These are phyloP conservation scores for Zaprionus lachaisei DNA, from an alignment of 1,140 invertebrate genomes.

Conservation along the genomic window DNA sequence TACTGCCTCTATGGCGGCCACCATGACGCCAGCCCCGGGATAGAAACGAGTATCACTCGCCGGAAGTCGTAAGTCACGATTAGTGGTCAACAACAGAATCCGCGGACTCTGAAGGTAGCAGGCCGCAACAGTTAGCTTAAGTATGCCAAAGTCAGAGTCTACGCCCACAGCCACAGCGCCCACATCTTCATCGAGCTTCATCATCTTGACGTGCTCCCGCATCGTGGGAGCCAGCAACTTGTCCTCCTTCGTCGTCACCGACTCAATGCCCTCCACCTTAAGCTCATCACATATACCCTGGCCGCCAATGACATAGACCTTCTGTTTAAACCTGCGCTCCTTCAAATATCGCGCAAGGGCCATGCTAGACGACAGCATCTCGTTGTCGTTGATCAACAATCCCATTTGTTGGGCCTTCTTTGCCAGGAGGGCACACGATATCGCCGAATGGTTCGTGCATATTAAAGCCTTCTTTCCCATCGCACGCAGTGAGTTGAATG, in stretches of 20 bases:
- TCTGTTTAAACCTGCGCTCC: slow-evolving; percentile 40
- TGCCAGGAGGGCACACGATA: slow-evolving; percentile 12
- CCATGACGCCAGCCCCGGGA: slow-evolving; percentile 41
- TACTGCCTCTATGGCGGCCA: slow-evolving; percentile 34
- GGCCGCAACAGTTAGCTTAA: slow-evolving; percentile 40
- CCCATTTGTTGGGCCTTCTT: slow-evolving; percentile 46
- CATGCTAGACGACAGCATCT: slow-evolving; percentile 47
- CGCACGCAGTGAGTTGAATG: slow-evolving; percentile 56
- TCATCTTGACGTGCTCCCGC: slow-evolving; percentile 51
- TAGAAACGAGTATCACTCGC: neutral
- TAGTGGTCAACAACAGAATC: slow-evolving; percentile 54
- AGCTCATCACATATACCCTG: slow-evolving; percentile 61
- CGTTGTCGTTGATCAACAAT: slow-evolving; percentile 32
- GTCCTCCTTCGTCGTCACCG: slow-evolving; percentile 11
- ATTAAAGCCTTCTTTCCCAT: slow-evolving; percentile 58
- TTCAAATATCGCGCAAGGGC: slow-evolving; percentile 41
- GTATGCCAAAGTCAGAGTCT: slow-evolving; percentile 34
- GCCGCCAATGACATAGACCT: slow-evolving; percentile 51
- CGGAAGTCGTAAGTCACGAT: slow-evolving; percentile 41
- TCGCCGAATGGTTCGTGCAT: slow-evolving; percentile 54
- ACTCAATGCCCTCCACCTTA: slow-evolving; percentile 46
- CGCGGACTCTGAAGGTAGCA: slow-evolving; percentile 39
- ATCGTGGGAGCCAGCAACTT: neutral
- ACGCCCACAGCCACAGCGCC: slow-evolving; percentile 58
- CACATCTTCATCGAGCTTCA: slow-evolving; percentile 43